phyloP scores from a whole-genome alignment of 2,113 vertebrate genomes.

The Tapirus terrestris region DNA sequence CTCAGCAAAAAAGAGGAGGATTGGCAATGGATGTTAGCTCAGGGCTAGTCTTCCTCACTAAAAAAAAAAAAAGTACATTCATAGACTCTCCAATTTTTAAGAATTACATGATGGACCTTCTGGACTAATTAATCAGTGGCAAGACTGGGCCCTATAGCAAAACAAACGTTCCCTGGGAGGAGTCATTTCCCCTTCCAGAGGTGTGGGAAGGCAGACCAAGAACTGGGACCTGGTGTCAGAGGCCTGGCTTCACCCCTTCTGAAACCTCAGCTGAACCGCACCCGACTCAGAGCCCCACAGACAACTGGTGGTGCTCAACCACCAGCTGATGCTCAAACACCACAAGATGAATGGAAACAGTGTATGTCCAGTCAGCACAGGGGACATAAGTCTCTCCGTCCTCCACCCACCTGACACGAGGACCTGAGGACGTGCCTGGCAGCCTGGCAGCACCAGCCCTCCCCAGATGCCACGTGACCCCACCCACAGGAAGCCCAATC shows the following conservation, averaged over 20 bases:
- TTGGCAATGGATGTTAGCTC: too few relatives aligned
- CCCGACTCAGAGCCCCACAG: background rate
- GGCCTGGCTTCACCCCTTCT: background rate
- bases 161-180: background rate
- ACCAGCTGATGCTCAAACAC: background rate
- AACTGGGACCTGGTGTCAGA: background rate
- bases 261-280: background rate
- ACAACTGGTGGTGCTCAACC: background rate
- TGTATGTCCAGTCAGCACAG: background rate
- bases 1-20: too few relatives aligned
- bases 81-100: background rate
- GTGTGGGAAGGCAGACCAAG: background rate
- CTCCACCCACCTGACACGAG: background rate
- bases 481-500: background rate
- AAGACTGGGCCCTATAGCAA: background rate
- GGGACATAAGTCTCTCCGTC: background rate
- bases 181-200: background rate
- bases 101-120: background rate
- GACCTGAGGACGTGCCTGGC: background rate
- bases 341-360: background rate
- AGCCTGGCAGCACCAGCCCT: background rate
- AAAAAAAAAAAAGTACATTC: too few relatives aligned
- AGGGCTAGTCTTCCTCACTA: too few relatives aligned
- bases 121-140: background rate
- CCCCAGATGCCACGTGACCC: background rate